phyloP scores from a whole-genome alignment of 2,888 invertebrate species.

The Phengaris alcon region DNA sequence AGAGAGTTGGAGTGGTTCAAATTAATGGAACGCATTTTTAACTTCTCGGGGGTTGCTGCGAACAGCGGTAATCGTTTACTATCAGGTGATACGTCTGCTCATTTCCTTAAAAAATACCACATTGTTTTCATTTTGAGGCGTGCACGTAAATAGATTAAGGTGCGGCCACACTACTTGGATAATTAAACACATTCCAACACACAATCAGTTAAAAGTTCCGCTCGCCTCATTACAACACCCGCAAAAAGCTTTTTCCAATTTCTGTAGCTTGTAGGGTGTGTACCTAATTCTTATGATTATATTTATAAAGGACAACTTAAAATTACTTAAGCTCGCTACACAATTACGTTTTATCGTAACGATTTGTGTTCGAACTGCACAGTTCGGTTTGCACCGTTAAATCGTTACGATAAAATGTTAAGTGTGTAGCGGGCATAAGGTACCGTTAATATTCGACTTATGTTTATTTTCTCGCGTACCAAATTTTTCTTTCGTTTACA shows the following conservation, averaged over 20 bases:
- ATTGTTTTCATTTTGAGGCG: not conserved
- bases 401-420: no score
- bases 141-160: not conserved
- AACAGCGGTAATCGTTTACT: not conserved
- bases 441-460: no score
- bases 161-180: conserved; percentile 1
- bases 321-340: no score
- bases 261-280: not conserved
- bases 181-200: conserved; percentile 1
- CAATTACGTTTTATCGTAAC: no score
- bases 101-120: not conserved
- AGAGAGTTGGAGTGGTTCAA: no score
- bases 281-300: not conserved
- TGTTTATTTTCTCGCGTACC: no score
- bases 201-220: conserved; percentile 24
- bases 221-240: not conserved
- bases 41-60: no score
- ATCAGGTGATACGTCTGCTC: not conserved
- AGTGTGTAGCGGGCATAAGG: no score
- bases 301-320: not conserved
- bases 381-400: no score
- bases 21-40: no score
- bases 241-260: conserved; percentile 21
- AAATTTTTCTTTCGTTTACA: no score
- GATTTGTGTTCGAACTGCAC: no score